Conservation (phyloP, 1,140 invertebrate species). For the Colletes latitarsis region DNA sequence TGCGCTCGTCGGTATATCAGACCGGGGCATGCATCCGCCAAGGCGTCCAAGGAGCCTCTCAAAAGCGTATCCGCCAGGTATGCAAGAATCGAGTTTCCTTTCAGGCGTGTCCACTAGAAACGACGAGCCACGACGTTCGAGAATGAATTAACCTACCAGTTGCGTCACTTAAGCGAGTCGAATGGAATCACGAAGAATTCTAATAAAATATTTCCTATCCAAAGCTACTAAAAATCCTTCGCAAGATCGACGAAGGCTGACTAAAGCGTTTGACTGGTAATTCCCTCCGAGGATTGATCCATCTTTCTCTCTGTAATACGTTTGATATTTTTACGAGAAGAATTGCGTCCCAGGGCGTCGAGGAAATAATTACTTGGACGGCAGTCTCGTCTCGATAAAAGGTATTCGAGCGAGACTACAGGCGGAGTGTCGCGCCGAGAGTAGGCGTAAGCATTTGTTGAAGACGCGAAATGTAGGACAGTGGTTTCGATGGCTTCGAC, state of each 20-base stretch:
- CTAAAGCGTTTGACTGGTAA: too few species aligned
- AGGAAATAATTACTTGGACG: too few species aligned
- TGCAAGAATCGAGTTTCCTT: conserved; percentile 45
- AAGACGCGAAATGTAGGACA: background rate
- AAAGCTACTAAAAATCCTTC: too few species aligned
- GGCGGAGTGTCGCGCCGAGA: background rate
- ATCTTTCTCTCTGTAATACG: too few species aligned
- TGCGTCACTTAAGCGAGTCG: background rate
- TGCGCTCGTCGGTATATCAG: conserved; percentile 21
- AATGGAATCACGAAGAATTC: too few species aligned
- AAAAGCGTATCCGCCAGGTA: conserved; percentile 47
- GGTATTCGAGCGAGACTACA: background rate
- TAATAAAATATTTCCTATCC: too few species aligned
- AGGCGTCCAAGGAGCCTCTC: conserved; percentile 29
- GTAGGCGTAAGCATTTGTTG: background rate
- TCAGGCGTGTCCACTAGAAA: conserved; percentile 26
- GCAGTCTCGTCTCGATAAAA: background rate
- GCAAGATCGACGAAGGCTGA: too few species aligned
- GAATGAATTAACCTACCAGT: background rate
- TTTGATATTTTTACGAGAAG: too few species aligned
- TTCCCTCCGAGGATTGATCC: too few species aligned
- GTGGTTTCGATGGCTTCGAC: background rate
- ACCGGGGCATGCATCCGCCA: conserved; percentile 11
- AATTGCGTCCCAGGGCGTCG: too few species aligned
- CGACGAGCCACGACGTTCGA: background rate